phyloP scores from a whole-genome alignment of 1,140 invertebrate genomes.

The Chlorops oryzae region DNA sequence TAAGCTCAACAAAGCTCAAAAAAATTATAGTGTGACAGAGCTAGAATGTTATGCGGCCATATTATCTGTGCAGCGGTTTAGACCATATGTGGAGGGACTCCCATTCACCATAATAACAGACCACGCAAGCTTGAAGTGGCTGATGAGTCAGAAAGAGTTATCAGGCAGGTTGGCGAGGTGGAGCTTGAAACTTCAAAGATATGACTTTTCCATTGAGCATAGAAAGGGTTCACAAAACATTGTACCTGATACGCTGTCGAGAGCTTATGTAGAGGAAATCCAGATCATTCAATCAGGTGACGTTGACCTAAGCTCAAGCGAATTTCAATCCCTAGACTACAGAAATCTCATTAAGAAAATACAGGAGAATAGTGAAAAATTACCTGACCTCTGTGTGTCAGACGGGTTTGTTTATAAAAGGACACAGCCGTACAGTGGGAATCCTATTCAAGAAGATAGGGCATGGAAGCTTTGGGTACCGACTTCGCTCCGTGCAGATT shows the following conservation, averaged over 20 bases:
- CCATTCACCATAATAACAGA: constrained; percentile 44
- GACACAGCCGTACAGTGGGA: neutral
- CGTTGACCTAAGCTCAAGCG: no score
- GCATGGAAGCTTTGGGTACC: neutral
- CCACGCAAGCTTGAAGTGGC: constrained; percentile 25
- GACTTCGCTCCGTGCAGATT: neutral
- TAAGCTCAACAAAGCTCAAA: constrained; percentile 30
- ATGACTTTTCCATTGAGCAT: no score
- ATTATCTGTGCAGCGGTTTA: constrained; percentile 41
- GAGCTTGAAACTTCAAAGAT: no score
- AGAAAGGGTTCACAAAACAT: no score
- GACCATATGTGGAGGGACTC: constrained; percentile 42
- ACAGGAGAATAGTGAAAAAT: neutral
- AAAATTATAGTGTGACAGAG: constrained; percentile 46
- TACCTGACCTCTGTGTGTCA: no score
- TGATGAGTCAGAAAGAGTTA: no score
- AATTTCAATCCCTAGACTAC: no score
- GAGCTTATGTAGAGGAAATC: no score
- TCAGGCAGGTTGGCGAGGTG: no score
- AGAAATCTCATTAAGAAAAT: no score
- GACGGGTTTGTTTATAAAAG: neutral
- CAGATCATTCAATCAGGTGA: neutral
- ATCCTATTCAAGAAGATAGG: neutral
- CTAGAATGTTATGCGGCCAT: constrained; percentile 48
- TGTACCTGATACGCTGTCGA: no score